These are phyloP conservation scores for Leptopilina clavipes DNA, from an alignment of 1,140 invertebrate genomes.

Conservation along the genomic window DNA sequence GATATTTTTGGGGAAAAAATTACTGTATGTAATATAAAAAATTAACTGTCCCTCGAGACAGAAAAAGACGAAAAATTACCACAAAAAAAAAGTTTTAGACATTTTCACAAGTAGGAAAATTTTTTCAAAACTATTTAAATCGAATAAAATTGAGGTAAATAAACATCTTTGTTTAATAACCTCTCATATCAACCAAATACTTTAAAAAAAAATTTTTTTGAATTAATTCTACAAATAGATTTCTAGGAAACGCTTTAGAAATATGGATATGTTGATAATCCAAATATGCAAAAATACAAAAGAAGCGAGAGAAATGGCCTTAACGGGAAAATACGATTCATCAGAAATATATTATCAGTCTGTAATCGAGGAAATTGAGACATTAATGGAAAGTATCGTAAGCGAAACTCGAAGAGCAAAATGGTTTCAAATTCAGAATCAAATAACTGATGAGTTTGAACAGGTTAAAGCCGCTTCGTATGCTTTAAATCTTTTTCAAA, in stretches of 20 bases:
- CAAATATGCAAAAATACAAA: constrained; percentile 95
- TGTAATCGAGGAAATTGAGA: constrained; percentile 91
- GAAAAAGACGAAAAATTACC: too few relatives aligned
- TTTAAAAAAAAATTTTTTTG: too few relatives aligned
- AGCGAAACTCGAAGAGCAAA: constrained; percentile 87
- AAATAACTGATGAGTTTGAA: constrained; percentile 92
- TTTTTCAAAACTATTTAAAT: too few relatives aligned
- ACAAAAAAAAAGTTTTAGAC: too few relatives aligned
- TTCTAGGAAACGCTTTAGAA: background rate
- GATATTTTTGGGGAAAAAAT: too few relatives aligned
- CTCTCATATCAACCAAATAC: too few relatives aligned
- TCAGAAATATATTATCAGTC: constrained; percentile 96
- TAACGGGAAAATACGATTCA: constrained; percentile 96
- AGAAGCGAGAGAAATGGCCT: constrained; percentile 93
- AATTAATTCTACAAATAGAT: background rate
- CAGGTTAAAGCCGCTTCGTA: constrained; percentile 88
- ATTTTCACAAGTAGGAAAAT: too few relatives aligned
- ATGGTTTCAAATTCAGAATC: constrained; percentile 94
- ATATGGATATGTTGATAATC: constrained; percentile 87
- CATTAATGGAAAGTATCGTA: constrained; percentile 86
- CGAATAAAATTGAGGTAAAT: too few relatives aligned
- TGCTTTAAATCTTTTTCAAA: constrained; percentile 80
- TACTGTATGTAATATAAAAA: too few relatives aligned
- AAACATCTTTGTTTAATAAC: too few relatives aligned
- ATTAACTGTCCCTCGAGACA: too few relatives aligned